phyloP scores from a whole-genome alignment of 2,888 invertebrate genomes.

The Pterostichus niger region DNA sequence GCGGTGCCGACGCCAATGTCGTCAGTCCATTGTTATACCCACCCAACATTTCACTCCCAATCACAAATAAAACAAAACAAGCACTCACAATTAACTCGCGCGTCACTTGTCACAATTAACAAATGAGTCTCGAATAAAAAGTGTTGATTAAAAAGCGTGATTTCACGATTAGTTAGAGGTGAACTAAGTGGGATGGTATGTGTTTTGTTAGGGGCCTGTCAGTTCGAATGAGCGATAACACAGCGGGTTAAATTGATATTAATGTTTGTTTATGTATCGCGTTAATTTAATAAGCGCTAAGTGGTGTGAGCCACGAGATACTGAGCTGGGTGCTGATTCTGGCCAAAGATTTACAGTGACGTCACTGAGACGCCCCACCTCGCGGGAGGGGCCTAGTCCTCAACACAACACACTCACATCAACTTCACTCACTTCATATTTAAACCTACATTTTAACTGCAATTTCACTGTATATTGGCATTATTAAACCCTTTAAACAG shows the following conservation, averaged over 20 bases:
- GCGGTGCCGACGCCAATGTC: conserved; percentile 11
- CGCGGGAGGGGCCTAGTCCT: background rate
- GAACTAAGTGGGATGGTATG: background rate
- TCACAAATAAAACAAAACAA: background rate
- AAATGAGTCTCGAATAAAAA: conserved; percentile 27
- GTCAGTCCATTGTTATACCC: conserved; percentile 59
- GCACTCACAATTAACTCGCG: background rate
- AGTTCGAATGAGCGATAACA: conserved; percentile 50
- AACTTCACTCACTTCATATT: too few species aligned
- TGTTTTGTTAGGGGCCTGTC: conserved; percentile 35
- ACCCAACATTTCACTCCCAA: conserved; percentile 51
- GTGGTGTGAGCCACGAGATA: conserved; percentile 68
- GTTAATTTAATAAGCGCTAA: conserved; percentile 74
- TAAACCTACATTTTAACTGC: too few species aligned
- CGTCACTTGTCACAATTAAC: conserved; percentile 24
- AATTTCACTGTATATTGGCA: too few species aligned
- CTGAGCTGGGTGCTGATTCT: conserved; percentile 1
- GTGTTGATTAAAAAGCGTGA: conserved; percentile 14
- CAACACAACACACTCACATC: background rate
- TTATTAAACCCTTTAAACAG: too few species aligned
- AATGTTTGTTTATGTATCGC: conserved; percentile 74
- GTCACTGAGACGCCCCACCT: conserved; percentile 49
- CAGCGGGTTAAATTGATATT: conserved; percentile 73
- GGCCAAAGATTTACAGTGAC: conserved; percentile 43
- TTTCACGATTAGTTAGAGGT: conserved; percentile 47